phyloP scores from a whole-genome alignment of 2,888 invertebrate genomes.

The Anagyrus pseudococci region DNA sequence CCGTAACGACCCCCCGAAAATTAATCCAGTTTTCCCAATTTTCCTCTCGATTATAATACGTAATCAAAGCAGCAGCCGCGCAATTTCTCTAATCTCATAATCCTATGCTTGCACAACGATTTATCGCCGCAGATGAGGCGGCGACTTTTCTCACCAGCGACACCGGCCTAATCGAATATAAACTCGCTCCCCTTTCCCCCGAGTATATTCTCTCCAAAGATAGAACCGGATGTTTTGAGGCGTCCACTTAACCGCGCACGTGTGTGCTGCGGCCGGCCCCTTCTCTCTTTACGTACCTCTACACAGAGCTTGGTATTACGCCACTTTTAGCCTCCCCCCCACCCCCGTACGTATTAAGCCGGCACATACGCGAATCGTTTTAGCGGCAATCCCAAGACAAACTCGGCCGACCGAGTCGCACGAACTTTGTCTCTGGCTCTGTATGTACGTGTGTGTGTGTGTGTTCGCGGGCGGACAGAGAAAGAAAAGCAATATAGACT shows the following conservation, averaged over 20 bases:
- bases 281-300: background rate
- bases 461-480: background rate
- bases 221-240: conserved; percentile 35
- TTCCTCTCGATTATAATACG: too few species aligned
- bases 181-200: background rate
- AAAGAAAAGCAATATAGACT: too few species aligned
- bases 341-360: background rate
- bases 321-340: background rate
- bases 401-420: conserved; percentile 36
- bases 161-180: background rate
- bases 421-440: conserved; percentile 38
- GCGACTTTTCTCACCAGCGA: background rate
- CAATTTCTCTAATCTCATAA: background rate
- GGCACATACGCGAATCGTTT: background rate
- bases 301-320: background rate
- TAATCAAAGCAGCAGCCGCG: background rate
- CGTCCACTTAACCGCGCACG: background rate
- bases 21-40: too few species aligned
- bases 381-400: conserved; percentile 28
- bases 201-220: background rate
- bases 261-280: background rate
- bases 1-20: too few species aligned
- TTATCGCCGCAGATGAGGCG: background rate
- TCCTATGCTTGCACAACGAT: background rate
- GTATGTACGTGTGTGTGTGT: background rate